phyloP scores from a whole-genome alignment of 2,113 vertebrate genomes.

The Hyperoodon ampullatus region DNA sequence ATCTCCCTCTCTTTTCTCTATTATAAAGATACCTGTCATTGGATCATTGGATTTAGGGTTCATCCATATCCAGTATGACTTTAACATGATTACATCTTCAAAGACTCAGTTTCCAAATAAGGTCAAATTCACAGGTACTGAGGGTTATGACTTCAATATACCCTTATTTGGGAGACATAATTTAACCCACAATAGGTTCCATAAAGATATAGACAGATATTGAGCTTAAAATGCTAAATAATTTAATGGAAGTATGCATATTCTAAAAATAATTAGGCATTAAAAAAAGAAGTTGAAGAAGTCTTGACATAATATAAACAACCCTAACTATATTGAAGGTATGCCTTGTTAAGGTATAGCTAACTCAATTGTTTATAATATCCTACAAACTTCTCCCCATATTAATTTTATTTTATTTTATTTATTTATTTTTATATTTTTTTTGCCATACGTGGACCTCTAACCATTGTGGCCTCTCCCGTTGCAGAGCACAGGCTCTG shows the following conservation, averaged over 20 bases:
- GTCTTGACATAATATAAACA: not conserved
- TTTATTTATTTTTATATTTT: no score
- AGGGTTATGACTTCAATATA: not conserved
- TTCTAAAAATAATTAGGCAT: not conserved
- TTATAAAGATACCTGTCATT: not conserved
- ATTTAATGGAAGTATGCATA: not conserved
- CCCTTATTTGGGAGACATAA: not conserved
- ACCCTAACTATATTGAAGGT: not conserved
- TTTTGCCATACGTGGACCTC: fast-evolving
- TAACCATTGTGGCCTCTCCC: no score
- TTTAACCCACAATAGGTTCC: not conserved
- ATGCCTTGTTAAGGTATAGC: not conserved
- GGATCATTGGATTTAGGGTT: not conserved
- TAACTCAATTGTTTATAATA: not conserved
- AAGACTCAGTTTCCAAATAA: not conserved
- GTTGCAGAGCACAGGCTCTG: no score
- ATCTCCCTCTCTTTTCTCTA: not conserved
- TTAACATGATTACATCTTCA: not conserved
- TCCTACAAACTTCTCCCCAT: not conserved
- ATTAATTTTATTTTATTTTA: not conserved
- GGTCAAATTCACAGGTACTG: not conserved
- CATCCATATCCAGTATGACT: not conserved
- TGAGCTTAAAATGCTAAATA: not conserved
- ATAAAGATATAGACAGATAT: not conserved
- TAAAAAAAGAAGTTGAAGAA: not conserved